These are phyloP conservation scores for Oscheius sp. DNA, from an alignment of 2,888 invertebrate genomes.

Conservation along the genomic window DNA sequence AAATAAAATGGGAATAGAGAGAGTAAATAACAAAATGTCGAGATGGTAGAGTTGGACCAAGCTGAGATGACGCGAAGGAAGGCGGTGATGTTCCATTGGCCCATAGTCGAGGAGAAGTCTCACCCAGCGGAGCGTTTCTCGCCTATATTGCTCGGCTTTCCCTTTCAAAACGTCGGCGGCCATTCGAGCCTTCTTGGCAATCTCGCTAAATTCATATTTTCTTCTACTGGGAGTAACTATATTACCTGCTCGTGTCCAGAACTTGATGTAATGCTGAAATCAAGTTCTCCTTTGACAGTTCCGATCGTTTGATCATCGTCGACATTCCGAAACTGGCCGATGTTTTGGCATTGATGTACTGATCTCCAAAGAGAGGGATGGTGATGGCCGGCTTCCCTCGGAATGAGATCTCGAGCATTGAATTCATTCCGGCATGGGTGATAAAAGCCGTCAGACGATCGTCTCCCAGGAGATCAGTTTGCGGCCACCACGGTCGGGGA, in stretches of 20 bases:
- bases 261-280: slow-evolving; percentile 7
- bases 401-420: slow-evolving; percentile 21
- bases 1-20: background rate
- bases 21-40: background rate
- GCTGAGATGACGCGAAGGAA: background rate
- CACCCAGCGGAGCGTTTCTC: slow-evolving; percentile 8
- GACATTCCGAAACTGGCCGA: slow-evolving; percentile 13
- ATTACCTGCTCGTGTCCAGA: slow-evolving; percentile 1
- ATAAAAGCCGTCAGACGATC: slow-evolving; percentile 19
- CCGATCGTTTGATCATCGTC: slow-evolving; percentile 4
- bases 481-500: slow-evolving; percentile 25
- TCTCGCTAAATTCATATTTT: slow-evolving; percentile 6
- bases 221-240: no score
- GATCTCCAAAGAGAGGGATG: slow-evolving; percentile 29
- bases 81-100: slow-evolving; percentile 11
- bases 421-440: slow-evolving; percentile 35
- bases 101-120: slow-evolving; percentile 10
- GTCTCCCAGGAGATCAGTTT: slow-evolving; percentile 31
- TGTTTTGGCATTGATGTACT: slow-evolving; percentile 28
- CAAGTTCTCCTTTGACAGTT: slow-evolving; percentile 4
- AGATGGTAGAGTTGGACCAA: slow-evolving; percentile 4
- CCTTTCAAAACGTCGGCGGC: slow-evolving; percentile 7
- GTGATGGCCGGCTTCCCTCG: slow-evolving; percentile 33
- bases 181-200: slow-evolving; percentile 21
- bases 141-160: slow-evolving; percentile 24